phyloP scores from a whole-genome alignment of 35 echinoderm and acorn worm species.

The Chiridota heheva region DNA sequence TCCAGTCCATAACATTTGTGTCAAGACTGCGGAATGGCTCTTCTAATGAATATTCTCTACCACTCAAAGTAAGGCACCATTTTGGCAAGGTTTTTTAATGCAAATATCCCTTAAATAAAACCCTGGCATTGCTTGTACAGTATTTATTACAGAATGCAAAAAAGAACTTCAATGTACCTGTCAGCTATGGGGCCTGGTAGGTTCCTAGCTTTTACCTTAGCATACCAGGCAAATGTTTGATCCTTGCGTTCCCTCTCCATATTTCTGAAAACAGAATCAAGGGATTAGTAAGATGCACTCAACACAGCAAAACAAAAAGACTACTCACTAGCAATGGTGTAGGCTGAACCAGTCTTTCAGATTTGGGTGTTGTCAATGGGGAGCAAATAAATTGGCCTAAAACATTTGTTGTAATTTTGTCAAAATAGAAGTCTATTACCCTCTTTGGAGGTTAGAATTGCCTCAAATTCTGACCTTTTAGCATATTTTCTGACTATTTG shows the following conservation, averaged over 20 bases:
- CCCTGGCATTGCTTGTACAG: no score
- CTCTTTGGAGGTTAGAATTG: background rate
- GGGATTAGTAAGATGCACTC: background rate
- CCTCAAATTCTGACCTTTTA: no score
- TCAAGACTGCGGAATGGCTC: no score
- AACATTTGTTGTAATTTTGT: background rate
- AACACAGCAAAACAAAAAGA: background rate
- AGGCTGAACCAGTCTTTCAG: background rate
- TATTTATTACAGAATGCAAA: no score
- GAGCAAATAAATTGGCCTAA: background rate
- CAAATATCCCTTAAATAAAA: no score
- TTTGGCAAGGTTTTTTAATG: no score
- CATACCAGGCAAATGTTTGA: constrained; percentile 16
- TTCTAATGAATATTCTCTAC: no score
- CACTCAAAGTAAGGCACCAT: no score
- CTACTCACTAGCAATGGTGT: background rate
- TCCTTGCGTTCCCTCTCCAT: constrained; percentile 62
- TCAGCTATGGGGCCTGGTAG: constrained; percentile 63
- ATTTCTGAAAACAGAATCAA: constrained; percentile 49
- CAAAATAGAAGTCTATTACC: background rate
- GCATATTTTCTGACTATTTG: no score
- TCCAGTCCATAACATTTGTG: no score
- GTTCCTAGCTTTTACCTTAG: constrained; percentile 39
- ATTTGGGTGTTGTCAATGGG: background rate
- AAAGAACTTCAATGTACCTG: no score